Base-by-base conservation (phyloP, 2,797 vertebrate genomes). In the Philypnodon macrostomus region DNA sequence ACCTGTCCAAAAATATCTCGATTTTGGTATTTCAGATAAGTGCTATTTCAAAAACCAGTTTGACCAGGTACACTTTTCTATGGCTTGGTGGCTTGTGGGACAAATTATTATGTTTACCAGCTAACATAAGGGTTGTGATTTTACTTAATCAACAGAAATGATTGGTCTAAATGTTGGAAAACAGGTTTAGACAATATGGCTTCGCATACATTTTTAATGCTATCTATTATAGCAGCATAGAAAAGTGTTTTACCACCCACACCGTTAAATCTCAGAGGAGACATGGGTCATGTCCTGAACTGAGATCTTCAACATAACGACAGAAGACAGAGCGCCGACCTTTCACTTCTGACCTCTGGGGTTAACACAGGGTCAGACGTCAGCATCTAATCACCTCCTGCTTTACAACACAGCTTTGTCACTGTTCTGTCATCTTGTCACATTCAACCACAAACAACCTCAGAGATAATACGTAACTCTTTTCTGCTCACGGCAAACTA, bases 161-260 rank as follows among this genome's bases (percentile, higher is more conserved):
- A n/a, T n/a, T n/a, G n/a, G n/a, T n/a, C n/a, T n/a, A n/a, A n/a
- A n/a, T n/a, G n/a, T n/a, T n/a, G n/a, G n/a, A n/a, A n/a, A n/a
- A n/a, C n/a, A n/a, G n/a, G n/a, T n/a, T n/a, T n/a, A n/a, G n/a
- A 13, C 37, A 1, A 21, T 18, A 12, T n/a, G 2, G 4, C 23
- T 39, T 13, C 18, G 2, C 7, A 19, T 19, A 19, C 18, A 30
- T 54, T 14, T 58, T 41, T 4, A 10, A 3, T 2, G 23, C 14
- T 16, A 4, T 15, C 4, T 6, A 9, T 1, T 1, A 5, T 16
- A 13, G 11, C 11, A 27, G 24, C 5, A 12, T 11, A 4, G n/a
- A n/a, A n/a, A n/a, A n/a, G 12, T 27, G 24, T 53, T 38, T 49
- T 65, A 64, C 85, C 85, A 80, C 83, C 84, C 85, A 87, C 74